Conservation (phyloP, 2,797 vertebrate genomes). For the Onychomys torridus region DNA sequence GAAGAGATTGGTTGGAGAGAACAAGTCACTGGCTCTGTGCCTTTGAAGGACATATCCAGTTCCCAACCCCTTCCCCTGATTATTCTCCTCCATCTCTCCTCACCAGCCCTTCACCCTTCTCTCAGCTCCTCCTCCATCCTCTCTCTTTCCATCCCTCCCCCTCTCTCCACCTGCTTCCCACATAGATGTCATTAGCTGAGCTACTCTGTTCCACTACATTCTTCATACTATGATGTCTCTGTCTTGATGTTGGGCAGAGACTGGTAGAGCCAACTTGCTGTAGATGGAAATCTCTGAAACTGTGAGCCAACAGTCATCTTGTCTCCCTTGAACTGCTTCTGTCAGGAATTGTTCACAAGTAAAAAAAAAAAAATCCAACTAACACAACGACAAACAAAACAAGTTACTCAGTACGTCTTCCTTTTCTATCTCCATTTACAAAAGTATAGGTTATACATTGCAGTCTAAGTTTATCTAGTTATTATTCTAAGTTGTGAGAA, state of each 20-base stretch:
- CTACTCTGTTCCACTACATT: neutral
- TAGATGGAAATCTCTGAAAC: no score
- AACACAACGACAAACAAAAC: neutral
- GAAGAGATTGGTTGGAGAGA: neutral
- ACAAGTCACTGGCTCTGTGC: no score
- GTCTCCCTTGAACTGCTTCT: neutral
- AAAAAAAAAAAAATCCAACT: no score
- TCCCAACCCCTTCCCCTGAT: neutral
- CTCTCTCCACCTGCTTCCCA: neutral
- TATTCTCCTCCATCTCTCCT: neutral
- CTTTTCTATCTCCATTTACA: neutral
- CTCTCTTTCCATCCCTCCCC: neutral
- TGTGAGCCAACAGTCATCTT: neutral
- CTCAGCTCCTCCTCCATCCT: neutral
- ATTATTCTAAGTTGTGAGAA: constrained; percentile 9
- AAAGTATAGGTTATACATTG: neutral
- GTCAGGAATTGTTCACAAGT: neutral
- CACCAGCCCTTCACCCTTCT: neutral
- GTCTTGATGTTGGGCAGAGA: neutral
- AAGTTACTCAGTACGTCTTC: neutral
- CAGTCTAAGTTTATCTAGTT: neutral
- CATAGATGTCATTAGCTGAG: neutral
- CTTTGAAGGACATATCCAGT: neutral
- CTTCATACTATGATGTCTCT: neutral
- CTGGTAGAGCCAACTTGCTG: neutral